Conservation (phyloP, 2,113 vertebrate genomes). For the Cathartes aura region DNA sequence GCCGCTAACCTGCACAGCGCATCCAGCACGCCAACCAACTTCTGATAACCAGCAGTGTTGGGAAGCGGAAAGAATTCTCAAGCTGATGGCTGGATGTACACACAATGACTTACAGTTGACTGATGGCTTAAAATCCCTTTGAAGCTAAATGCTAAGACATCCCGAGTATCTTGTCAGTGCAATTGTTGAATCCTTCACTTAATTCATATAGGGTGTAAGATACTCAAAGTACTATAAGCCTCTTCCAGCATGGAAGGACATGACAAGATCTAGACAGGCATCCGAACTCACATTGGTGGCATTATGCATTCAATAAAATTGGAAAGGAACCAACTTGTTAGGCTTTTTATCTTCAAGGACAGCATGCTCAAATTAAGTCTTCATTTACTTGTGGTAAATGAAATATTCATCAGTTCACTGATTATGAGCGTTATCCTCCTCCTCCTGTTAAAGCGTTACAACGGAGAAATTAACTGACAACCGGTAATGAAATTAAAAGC, state of each 20-base stretch:
- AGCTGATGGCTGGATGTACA: background rate
- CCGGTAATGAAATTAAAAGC: background rate
- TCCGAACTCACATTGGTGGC: background rate
- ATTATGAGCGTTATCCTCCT: background rate
- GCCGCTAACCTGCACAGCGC: background rate
- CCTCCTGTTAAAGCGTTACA: background rate
- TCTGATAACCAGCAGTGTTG: rapidly evolving
- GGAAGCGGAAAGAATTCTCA: background rate
- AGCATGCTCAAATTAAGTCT: background rate
- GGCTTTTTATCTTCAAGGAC: background rate
- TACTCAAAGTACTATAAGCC: background rate
- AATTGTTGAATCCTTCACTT: background rate
- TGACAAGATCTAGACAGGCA: background rate
- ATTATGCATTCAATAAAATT: background rate
- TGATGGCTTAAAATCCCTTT: background rate
- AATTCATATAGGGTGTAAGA: background rate
- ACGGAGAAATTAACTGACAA: background rate
- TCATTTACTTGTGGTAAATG: background rate
- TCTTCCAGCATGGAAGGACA: background rate
- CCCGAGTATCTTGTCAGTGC: background rate
- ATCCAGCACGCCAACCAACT: background rate
- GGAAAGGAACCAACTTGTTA: background rate
- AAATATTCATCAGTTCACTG: background rate
- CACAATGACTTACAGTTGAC: background rate
- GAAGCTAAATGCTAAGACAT: background rate